Conservation (phyloP, 1,140 invertebrate genomes). For the Pectinophora gossypiella region DNA sequence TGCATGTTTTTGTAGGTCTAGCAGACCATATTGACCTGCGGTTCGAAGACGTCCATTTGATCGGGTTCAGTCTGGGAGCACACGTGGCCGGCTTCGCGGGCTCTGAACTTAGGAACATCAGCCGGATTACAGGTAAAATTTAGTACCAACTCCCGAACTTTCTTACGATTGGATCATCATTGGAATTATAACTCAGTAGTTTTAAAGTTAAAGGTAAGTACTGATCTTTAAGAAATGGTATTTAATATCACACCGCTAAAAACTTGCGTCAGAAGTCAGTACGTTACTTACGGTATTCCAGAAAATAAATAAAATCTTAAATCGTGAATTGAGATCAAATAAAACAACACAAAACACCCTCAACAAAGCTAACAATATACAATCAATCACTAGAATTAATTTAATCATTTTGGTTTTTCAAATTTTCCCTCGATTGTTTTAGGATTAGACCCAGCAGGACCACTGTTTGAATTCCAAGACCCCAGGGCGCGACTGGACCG, state of each 20-base stretch:
- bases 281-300: too few relatives aligned
- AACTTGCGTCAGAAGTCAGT: too few relatives aligned
- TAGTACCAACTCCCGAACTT: background rate
- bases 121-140: slow-evolving; percentile 90
- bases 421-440: too few relatives aligned
- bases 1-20: slow-evolving; percentile 51
- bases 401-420: too few relatives aligned
- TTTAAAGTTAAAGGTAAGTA: too few relatives aligned
- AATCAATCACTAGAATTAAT: too few relatives aligned
- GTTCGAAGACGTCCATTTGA: slow-evolving; percentile 87
- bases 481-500: slow-evolving; percentile 87
- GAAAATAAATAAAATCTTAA: too few relatives aligned
- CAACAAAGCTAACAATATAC: too few relatives aligned
- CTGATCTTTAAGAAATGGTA: too few relatives aligned
- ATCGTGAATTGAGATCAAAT: too few relatives aligned
- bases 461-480: slow-evolving; percentile 92
- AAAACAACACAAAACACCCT: too few relatives aligned
- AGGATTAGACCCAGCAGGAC: slow-evolving; percentile 94
- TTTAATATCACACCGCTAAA: too few relatives aligned
- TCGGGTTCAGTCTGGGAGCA: slow-evolving; percentile 93
- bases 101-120: slow-evolving; percentile 87
- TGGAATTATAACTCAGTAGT: background rate
- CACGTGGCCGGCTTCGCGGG: slow-evolving; percentile 96
- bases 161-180: background rate
- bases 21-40: slow-evolving; percentile 77